phyloP scores from a whole-genome alignment of 2,797 vertebrate species.

The Geotrypetes seraphini region DNA sequence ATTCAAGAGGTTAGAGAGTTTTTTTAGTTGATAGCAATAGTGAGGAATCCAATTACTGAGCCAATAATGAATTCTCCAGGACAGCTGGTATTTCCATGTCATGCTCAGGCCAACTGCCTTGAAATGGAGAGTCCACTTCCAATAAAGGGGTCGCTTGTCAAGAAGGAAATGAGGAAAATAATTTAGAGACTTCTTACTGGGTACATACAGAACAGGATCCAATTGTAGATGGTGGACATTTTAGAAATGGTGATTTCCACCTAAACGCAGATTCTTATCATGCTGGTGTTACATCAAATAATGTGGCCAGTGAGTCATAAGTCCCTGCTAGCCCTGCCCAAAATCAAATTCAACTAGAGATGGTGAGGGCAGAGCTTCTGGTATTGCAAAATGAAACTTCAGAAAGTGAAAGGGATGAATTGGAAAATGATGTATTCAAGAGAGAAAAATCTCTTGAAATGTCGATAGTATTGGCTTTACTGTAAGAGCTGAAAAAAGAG shows the following conservation, averaged over 20 bases:
- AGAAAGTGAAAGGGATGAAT: slow-evolving; percentile 49
- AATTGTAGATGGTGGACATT: no score
- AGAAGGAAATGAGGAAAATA: no score
- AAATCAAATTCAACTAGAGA: slow-evolving; percentile 33
- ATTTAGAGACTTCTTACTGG: no score
- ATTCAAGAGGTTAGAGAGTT: slow-evolving; percentile 74
- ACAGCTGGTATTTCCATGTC: no score
- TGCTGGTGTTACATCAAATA: neutral
- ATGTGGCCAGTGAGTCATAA: slow-evolving; percentile 26
- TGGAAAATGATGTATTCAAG: slow-evolving; percentile 46
- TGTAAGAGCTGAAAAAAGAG: slow-evolving; percentile 23
- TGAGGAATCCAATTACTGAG: slow-evolving; percentile 49
- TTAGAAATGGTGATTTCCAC: slow-evolving; percentile 36
- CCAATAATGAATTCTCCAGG: no score
- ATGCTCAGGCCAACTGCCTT: no score
- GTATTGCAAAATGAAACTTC: slow-evolving; percentile 72
- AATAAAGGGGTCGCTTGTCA: no score
- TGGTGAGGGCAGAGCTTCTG: slow-evolving; percentile 61
- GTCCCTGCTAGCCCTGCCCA: slow-evolving; percentile 25
- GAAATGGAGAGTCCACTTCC: no score
- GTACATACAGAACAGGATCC: slow-evolving; percentile 4
- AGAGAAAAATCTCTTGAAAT: slow-evolving; percentile 20
- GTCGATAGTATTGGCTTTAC: no score
- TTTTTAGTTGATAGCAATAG: slow-evolving; percentile 65
- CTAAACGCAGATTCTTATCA: slow-evolving; percentile 2